phyloP scores from a whole-genome alignment of 2,113 vertebrate genomes.

The Lepus europaeus region DNA sequence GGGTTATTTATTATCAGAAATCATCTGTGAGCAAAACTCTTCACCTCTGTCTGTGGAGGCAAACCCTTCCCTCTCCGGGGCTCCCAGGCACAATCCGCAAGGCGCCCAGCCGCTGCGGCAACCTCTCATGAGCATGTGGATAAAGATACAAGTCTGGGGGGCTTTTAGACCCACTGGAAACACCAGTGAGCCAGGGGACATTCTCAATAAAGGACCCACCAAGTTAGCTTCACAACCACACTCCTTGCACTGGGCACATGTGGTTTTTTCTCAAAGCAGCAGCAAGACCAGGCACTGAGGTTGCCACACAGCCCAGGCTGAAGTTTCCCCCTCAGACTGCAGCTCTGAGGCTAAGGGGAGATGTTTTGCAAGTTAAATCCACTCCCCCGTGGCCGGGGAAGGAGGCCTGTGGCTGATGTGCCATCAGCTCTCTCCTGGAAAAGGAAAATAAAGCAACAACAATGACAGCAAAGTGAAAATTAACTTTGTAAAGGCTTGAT shows the following conservation, averaged over 20 bases:
- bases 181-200: not conserved
- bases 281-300: not conserved
- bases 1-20: not conserved
- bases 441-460: not conserved
- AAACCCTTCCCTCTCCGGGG: rapidly evolving
- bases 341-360: not conserved
- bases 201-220: not conserved
- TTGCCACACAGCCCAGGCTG: rapidly evolving
- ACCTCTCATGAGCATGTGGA: not conserved
- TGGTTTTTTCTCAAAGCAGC: not conserved
- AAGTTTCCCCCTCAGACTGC: constrained; percentile 25
- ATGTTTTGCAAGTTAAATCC: not conserved
- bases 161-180: not conserved
- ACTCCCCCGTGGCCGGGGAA: not conserved
- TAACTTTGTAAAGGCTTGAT: not conserved
- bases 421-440: not conserved
- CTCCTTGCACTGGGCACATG: not conserved
- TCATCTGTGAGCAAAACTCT: not conserved
- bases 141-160: not conserved
- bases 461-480: not conserved
- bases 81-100: no score
- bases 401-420: not conserved
- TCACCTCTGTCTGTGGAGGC: not conserved
- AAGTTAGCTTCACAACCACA: rapidly evolving
- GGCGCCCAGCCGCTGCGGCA: not conserved